These are phyloP conservation scores for Poeciliopsis occidentalis DNA, from an alignment of 2,113 vertebrate genomes.

Conservation along the genomic window DNA sequence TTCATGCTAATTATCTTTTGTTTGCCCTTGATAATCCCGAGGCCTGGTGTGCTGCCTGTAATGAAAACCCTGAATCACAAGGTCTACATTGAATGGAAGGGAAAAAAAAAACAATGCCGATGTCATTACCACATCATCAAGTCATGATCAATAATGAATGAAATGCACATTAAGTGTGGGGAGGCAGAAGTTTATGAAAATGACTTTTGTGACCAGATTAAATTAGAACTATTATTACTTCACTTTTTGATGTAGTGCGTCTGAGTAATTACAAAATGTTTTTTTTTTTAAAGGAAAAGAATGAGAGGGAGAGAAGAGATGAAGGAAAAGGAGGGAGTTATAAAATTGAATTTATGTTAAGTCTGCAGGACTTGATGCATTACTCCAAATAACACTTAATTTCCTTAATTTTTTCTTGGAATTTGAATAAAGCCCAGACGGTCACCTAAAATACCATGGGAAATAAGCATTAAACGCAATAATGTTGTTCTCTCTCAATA, in stretches of 20 bases:
- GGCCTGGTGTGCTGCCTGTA: constrained; percentile 87
- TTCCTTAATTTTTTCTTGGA: constrained; percentile 80
- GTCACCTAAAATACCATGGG: constrained; percentile 51
- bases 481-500: not conserved
- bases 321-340: constrained; percentile 75
- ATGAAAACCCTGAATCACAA: constrained; percentile 94
- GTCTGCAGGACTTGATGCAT: constrained; percentile 85
- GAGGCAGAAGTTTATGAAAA: constrained; percentile 93
- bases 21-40: constrained; percentile 96
- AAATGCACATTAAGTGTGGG: constrained; percentile 90
- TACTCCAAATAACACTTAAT: constrained; percentile 90
- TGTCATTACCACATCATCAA: constrained; percentile 98
- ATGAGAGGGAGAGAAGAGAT: constrained; percentile 26
- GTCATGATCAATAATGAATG: constrained; percentile 98
- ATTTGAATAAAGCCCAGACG: constrained; percentile 81
- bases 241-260: constrained; percentile 96
- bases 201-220: constrained; percentile 97
- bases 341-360: constrained; percentile 82
- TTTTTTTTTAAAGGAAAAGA: constrained; percentile 2
- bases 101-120: constrained; percentile 88
- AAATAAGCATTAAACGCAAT: not conserved
- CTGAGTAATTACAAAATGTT: constrained; percentile 95
- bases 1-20: constrained; percentile 99
- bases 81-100: constrained; percentile 77
- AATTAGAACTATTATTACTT: constrained; percentile 99